Conservation (phyloP, 2,113 vertebrate species). For the Pluvianellus socialis region DNA sequence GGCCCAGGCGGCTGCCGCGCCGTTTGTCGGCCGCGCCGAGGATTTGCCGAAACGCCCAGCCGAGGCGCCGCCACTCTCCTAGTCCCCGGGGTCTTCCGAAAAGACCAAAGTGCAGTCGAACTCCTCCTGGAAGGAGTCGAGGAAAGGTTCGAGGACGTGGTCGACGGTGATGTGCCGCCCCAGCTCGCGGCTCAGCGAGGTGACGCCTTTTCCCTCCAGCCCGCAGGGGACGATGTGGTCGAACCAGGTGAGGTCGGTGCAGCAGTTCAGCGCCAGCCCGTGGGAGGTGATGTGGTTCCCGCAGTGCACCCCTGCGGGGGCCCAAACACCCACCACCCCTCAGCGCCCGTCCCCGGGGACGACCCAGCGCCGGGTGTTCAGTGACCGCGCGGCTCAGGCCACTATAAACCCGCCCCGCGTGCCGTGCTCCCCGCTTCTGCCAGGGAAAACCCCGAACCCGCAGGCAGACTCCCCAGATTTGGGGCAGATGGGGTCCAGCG, state of each 20-base stretch:
- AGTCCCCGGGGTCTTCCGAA: background rate
- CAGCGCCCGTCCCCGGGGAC: background rate
- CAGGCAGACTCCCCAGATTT: background rate
- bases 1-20: fast-evolving
- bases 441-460: background rate
- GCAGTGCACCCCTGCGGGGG: conserved; percentile 37
- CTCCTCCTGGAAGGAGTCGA: conserved; percentile 44
- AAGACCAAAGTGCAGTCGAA: conserved; percentile 30
- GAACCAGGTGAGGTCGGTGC: conserved; percentile 57
- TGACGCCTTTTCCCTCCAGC: conserved; percentile 40
- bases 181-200: conserved; percentile 30
- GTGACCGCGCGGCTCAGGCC: fast-evolving
- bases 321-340: fast-evolving
- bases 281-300: conserved; percentile 48
- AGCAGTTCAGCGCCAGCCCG: conserved; percentile 60
- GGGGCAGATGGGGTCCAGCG: no score
- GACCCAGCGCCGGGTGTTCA: fast-evolving
- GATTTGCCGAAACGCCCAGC: background rate
- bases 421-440: fast-evolving
- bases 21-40: fast-evolving
- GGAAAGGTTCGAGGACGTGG: conserved; percentile 8
- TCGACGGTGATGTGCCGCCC: background rate
- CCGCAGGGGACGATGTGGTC: conserved; percentile 56
- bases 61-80: fast-evolving
- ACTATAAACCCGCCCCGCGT: fast-evolving